Evolutionary conservation across 2,888 invertebrate genomes (phyloP).

Genomic region (Drosophila histrio): DNA sequence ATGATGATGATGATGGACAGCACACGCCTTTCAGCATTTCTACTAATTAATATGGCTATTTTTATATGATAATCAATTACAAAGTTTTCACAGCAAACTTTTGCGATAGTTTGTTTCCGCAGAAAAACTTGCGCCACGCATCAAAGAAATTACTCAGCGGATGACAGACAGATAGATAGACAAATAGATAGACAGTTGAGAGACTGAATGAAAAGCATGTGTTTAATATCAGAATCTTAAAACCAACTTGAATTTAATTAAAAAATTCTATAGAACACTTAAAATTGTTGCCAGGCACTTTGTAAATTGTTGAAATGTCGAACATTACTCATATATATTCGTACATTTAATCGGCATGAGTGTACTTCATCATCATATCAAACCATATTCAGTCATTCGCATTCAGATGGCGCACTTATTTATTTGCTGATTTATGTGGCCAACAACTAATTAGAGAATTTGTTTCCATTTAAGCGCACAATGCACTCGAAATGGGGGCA

Average conservation of each 20-base stretch:
- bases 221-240: conserved; percentile 46
- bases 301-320: conserved; percentile 51
- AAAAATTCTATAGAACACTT: conserved; percentile 60
- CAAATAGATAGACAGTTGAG: conserved; percentile 28
- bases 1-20: conserved; percentile 9
- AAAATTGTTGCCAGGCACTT: conserved; percentile 57
- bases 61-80: conserved; percentile 75
- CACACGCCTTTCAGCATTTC: conserved; percentile 27
- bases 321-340: conserved; percentile 43
- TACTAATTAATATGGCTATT: conserved; percentile 68
- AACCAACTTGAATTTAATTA: conserved; percentile 44
- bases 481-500: conserved; percentile 52
- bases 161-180: conserved; percentile 17
- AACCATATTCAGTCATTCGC: conserved; percentile 6
- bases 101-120: conserved; percentile 37
- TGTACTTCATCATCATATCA: conserved; percentile 5
- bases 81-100: conserved; percentile 64
- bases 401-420: conserved; percentile 35
- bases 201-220: conserved; percentile 52
- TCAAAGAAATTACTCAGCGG: conserved; percentile 62
- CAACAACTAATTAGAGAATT: conserved; percentile 67
- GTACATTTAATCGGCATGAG: conserved; percentile 13
- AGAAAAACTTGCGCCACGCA: conserved; percentile 51
- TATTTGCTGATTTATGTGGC: conserved; percentile 68
- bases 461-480: conserved; percentile 63